Evolutionary conservation across 2,888 invertebrate genomes (phyloP), one percentile per base, ranked within the genome.

Genomic region (Eugnorisma glareosa): DNA sequence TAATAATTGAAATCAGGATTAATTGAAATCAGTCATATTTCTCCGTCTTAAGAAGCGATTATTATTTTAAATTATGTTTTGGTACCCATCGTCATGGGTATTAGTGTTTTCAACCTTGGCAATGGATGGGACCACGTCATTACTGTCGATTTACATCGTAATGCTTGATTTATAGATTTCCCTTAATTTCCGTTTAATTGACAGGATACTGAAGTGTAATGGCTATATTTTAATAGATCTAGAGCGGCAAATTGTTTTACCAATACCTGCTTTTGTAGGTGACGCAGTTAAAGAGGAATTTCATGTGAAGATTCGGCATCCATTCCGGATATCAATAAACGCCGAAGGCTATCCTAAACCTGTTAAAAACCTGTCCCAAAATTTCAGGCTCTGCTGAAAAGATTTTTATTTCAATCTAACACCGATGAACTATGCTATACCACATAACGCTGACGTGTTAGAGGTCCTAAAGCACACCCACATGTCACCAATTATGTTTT

Each of bases 41-140:
- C 67, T 67, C 18, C 28, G 45, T 21, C 31, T 45, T 70, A 51
- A 31, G 73, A 48, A 63, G 48, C 10, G 21, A 48, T 70, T 48
- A 82, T 69, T 79, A 75, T 72, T 72, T 80, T 72, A 54, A 66
- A 75, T 75, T n/a, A 15, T 43, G 13, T 64, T 83, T 82, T 79
- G 54, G 67, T 45, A 51, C 10, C 28, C 24, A 54, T 21, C 37
- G 75, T 72, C 68, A 83, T 54, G 66, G 75, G 4, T 71, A 31
- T 67, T 67, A 70, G 59, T 43, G 31, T 2, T 28, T 18, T 24
- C 21, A 54, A 61, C 75, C 80, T 83, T 82, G 72, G 68, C 31
- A 59, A 31, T 73, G n/a, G 8, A 54, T 67, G 21, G 24, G 40
- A 54, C 67, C 31, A 79, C 59, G 54, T 75, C 21, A 68, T 82